A percentile compares a stretch with the other conserved stretches of the same genome.
phyloP scores from a whole-genome alignment of 2,113 vertebrate species.

The Hemicordylus capensis region DNA sequence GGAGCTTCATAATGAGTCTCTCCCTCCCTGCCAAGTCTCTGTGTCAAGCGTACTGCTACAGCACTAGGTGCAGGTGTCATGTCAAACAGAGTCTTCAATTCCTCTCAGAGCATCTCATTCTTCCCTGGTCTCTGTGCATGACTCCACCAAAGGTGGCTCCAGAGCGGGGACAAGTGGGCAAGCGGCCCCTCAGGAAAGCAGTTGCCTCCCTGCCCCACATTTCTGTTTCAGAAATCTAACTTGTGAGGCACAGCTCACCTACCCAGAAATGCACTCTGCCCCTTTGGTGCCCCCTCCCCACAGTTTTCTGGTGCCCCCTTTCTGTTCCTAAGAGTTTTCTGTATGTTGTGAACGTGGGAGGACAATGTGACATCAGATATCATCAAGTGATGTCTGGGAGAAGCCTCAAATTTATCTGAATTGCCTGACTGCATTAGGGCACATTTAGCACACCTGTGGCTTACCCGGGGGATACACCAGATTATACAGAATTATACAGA shows the following conservation, averaged over 20 bases:
- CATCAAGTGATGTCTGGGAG: background rate
- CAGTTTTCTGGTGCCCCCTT: too few relatives aligned
- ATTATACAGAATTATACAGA: background rate
- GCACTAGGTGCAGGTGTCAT: background rate
- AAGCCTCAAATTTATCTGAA: background rate
- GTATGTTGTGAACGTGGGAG: background rate
- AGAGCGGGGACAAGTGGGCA: too few relatives aligned
- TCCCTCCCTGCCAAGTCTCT: background rate
- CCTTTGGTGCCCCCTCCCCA: too few relatives aligned
- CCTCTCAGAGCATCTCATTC: background rate
- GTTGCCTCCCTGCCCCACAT: too few relatives aligned
- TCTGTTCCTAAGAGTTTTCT: background rate
- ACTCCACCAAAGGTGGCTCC: too few relatives aligned
- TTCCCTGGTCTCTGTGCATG: background rate
- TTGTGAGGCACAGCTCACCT: too few relatives aligned
- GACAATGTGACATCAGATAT: background rate
- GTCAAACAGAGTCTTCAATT: background rate
- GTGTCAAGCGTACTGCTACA: background rate
- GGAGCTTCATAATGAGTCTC: background rate
- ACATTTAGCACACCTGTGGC: too few relatives aligned
- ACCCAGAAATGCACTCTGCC: too few relatives aligned
- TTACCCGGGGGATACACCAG: too few relatives aligned
- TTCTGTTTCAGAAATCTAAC: too few relatives aligned
- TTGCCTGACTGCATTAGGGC: too few relatives aligned
- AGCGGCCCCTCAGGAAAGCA: too few relatives aligned